Evolutionary conservation across 2,888 invertebrate genomes (phyloP).

Genomic region (Acronicta leporina): DNA sequence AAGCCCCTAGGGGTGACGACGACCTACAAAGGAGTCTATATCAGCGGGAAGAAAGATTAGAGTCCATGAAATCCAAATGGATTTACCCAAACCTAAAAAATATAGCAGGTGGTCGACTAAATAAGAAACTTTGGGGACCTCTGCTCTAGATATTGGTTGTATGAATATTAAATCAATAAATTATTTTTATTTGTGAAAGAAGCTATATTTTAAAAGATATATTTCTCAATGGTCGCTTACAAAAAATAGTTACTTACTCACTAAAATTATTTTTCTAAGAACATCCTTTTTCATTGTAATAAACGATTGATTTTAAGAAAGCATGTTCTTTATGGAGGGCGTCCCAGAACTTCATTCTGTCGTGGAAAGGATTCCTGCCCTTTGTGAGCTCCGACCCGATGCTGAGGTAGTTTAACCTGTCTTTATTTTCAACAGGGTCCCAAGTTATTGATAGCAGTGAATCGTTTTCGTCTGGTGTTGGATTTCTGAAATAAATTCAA

Average conservation of each 20-base stretch:
- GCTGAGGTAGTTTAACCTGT: slow-evolving; percentile 78
- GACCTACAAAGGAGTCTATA: too few species aligned
- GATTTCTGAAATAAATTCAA: slow-evolving; percentile 73
- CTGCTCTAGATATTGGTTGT: too few species aligned
- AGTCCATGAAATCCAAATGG: too few species aligned
- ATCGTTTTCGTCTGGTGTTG: slow-evolving; percentile 80
- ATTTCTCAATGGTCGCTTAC: background rate
- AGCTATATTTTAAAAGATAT: background rate
- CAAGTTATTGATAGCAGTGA: slow-evolving; percentile 78
- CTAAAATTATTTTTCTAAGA: slow-evolving; percentile 55
- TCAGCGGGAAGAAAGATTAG: too few species aligned
- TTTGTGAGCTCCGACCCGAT: slow-evolving; percentile 82
- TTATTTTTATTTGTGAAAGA: background rate
- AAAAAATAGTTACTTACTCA: background rate
- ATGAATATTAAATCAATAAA: background rate
- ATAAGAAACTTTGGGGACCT: too few species aligned
- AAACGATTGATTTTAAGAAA: slow-evolving; percentile 71
- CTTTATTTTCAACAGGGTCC: slow-evolving; percentile 77
- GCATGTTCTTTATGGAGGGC: slow-evolving; percentile 74
- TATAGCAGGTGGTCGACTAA: too few species aligned
- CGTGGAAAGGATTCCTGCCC: slow-evolving; percentile 80
- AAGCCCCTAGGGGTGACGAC: too few species aligned
- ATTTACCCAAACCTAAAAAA: too few species aligned
- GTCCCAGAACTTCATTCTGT: slow-evolving; percentile 85
- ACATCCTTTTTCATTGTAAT: slow-evolving; percentile 79